These are phyloP conservation scores for Xenentodon cancila DNA, from an alignment of 2,797 vertebrate species.

Conservation along the genomic window DNA sequence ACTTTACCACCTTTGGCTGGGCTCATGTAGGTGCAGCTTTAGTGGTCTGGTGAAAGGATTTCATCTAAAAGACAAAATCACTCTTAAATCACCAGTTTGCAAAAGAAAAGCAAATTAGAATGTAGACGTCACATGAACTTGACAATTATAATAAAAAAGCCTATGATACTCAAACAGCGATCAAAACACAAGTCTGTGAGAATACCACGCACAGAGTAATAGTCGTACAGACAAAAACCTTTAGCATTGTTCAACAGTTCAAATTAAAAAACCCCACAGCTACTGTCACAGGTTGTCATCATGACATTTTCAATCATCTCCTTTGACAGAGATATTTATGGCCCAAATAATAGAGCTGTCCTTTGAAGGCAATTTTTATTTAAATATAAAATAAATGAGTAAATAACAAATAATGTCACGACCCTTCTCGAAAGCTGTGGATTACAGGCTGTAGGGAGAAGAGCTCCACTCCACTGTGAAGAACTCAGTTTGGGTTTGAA, in stretches of 20 bases:
- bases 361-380: conserved; percentile 49
- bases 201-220: conserved; percentile 31
- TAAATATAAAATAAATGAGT: conserved; percentile 58
- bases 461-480: no score
- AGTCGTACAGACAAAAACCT: conserved; percentile 12
- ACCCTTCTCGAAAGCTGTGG: conserved; percentile 42
- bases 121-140: conserved; percentile 1
- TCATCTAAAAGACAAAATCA: conserved; percentile 1
- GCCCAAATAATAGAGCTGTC: conserved; percentile 45
- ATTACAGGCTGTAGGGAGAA: conserved; percentile 8
- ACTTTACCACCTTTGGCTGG: conserved; percentile 26
- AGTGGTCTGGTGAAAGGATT: conserved; percentile 3
- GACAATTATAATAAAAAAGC: background rate
- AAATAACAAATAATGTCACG: conserved; percentile 62
- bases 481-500: no score
- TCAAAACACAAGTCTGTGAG: conserved; percentile 25
- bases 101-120: conserved; percentile 4
- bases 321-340: conserved; percentile 69
- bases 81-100: background rate
- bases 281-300: conserved; percentile 51
- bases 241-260: conserved; percentile 39
- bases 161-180: conserved; percentile 3
- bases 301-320: conserved; percentile 70
- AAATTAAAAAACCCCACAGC: conserved; percentile 47
- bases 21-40: conserved; percentile 12